Evolutionary conservation across 2,797 vertebrate genomes (phyloP).

Genomic region (Thamnophis elegans): DNA sequence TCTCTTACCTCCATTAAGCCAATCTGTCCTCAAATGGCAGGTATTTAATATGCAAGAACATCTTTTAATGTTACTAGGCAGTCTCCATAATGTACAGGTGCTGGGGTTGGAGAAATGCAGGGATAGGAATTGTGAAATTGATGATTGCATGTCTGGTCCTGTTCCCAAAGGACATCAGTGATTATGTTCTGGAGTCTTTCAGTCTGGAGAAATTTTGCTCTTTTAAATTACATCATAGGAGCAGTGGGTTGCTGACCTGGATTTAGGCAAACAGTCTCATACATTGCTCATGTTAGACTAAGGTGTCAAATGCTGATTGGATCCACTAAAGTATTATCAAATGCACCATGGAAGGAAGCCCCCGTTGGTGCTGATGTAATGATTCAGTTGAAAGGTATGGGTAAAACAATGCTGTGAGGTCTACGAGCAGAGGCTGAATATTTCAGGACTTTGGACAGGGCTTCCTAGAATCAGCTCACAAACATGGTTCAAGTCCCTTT

Average conservation of each 20-base stretch:
- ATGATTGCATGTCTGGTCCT: not conserved
- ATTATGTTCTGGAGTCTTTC: not conserved
- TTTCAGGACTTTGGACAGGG: constrained; percentile 28
- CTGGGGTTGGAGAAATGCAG: not conserved
- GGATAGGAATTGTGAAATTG: not conserved
- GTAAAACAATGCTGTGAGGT: not conserved
- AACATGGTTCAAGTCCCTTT: not conserved
- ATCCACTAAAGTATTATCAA: not conserved
- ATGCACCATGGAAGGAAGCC: not conserved
- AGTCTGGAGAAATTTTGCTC: not conserved
- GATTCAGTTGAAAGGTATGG: not conserved
- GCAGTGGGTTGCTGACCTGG: not conserved
- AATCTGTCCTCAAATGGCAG: not conserved
- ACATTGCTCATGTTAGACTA: not conserved
- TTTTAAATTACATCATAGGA: not conserved
- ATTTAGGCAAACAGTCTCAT: not conserved
- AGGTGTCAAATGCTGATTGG: not conserved
- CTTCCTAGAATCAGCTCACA: not conserved
- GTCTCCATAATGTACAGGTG: not conserved
- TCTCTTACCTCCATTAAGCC: not conserved
- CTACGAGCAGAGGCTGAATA: not conserved
- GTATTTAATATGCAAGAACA: constrained; percentile 5
- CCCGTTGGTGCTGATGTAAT: not conserved
- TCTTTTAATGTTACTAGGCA: not conserved
- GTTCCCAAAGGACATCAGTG: not conserved